Conservation (phyloP, 1,140 invertebrate genomes). For the Cherax quadricarinatus region DNA sequence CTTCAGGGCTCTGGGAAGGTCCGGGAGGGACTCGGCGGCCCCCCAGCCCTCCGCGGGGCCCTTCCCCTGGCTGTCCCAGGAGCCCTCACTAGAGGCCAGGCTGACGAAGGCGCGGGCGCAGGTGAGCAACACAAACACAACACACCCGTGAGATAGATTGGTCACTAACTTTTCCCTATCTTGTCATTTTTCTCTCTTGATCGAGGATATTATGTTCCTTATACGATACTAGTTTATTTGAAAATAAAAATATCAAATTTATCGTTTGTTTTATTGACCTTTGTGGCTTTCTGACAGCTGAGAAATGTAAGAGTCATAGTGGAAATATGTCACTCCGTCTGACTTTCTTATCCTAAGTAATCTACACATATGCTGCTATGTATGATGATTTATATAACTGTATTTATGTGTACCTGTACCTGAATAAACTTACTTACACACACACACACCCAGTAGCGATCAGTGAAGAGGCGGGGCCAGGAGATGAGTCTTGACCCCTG, state of each 20-base stretch:
- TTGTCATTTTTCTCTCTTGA: conserved; percentile 32
- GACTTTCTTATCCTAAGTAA: too few relatives aligned
- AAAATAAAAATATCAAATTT: conserved; percentile 49
- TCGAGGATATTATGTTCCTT: conserved; percentile 45
- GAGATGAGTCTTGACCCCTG: too few relatives aligned
- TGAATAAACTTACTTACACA: too few relatives aligned
- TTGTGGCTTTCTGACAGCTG: too few relatives aligned
- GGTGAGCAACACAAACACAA: not conserved
- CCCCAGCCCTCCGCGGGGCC: conserved; percentile 49
- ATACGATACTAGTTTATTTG: conserved; percentile 41
- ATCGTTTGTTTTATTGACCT: not conserved
- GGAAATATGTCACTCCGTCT: too few relatives aligned
- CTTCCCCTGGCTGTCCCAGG: conserved; percentile 12
- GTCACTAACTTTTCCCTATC: not conserved
- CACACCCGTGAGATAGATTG: not conserved
- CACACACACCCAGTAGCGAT: too few relatives aligned
- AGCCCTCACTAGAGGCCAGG: not conserved
- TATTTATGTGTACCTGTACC: too few relatives aligned
- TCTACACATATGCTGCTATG: too few relatives aligned
- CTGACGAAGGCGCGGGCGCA: not conserved
- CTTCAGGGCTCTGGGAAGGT: not conserved
- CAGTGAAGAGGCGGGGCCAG: too few relatives aligned
- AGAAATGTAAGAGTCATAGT: too few relatives aligned
- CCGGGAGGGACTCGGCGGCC: conserved; percentile 48
- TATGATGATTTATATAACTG: too few relatives aligned